Evolutionary conservation across 1,140 invertebrate genomes (phyloP).

Genomic region (Gryon sp.): DNA sequence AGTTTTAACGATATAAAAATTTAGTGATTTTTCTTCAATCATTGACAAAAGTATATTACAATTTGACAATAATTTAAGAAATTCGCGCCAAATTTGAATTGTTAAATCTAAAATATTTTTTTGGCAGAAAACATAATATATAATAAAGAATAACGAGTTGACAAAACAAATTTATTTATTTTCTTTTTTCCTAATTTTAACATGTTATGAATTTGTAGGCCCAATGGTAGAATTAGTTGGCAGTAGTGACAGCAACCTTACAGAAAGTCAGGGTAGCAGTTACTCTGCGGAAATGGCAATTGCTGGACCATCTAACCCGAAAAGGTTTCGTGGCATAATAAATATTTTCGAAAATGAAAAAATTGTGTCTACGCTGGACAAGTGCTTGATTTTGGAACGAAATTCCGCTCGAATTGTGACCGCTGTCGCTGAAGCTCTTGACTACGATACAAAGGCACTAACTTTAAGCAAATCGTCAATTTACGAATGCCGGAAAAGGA

Average conservation of each 20-base stretch:
- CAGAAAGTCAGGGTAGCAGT: conserved; percentile 7
- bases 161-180: no score
- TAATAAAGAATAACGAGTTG: no score
- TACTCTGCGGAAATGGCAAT: conserved; percentile 8
- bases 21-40: no score
- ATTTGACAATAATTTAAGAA: no score
- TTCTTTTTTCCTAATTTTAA: no score
- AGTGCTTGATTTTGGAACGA: conserved; percentile 33
- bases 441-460: not conserved
- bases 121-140: no score
- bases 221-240: conserved; percentile 12
- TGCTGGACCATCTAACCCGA: conserved; percentile 14
- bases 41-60: no score
- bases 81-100: no score
- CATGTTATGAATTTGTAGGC: no score
- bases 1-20: no score
- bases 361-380: conserved; percentile 29
- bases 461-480: conserved; percentile 12
- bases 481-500: conserved; percentile 9
- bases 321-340: conserved; percentile 11
- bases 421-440: conserved; percentile 34
- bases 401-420: conserved; percentile 33
- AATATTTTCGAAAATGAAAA: conserved; percentile 23
- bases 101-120: no score
- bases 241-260: conserved; percentile 5